Percentiles rank a stretch among this genome's conserved stretches.
Evolutionary conservation across 2,797 vertebrate genomes (phyloP).

Genomic region (Microchirus variegatus): DNA sequence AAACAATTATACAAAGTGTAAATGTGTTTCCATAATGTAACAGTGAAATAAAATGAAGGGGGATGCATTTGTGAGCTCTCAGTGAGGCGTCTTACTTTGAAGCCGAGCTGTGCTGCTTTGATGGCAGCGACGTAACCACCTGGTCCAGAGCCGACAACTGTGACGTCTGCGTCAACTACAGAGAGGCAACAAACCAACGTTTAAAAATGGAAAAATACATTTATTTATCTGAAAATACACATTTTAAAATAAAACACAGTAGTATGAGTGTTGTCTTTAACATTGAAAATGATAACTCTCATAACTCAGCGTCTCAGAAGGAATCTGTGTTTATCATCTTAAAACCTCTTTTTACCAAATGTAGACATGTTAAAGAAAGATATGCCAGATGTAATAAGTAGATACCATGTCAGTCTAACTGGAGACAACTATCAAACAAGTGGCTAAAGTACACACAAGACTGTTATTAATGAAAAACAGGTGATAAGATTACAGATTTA

Average conservation of each 20-base stretch:
- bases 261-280: too few relatives aligned
- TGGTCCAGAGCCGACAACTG: slow-evolving; percentile 95
- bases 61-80: background rate
- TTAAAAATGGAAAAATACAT: background rate
- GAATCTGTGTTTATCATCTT: too few relatives aligned
- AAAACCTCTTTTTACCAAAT: too few relatives aligned
- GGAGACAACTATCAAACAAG: background rate
- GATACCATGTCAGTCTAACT: too few relatives aligned
- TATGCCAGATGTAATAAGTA: too few relatives aligned
- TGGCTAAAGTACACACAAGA: background rate
- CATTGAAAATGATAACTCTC: too few relatives aligned
- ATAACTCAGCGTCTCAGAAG: too few relatives aligned
- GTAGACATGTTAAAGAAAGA: too few relatives aligned
- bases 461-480: rapidly evolving
- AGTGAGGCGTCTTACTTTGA: slow-evolving; percentile 84
- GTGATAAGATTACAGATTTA: background rate
- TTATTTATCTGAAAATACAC: too few relatives aligned
- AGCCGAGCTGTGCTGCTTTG: slow-evolving; percentile 97
- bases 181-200: slow-evolving; percentile 17
- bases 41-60: background rate
- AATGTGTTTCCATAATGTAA: background rate
- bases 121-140: slow-evolving; percentile 98
- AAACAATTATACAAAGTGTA: too few relatives aligned
- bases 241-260: too few relatives aligned
- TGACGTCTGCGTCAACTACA: slow-evolving; percentile 94